Evolutionary conservation across 2,888 invertebrate genomes (phyloP).

Genomic region (Synergus gifuensis): DNA sequence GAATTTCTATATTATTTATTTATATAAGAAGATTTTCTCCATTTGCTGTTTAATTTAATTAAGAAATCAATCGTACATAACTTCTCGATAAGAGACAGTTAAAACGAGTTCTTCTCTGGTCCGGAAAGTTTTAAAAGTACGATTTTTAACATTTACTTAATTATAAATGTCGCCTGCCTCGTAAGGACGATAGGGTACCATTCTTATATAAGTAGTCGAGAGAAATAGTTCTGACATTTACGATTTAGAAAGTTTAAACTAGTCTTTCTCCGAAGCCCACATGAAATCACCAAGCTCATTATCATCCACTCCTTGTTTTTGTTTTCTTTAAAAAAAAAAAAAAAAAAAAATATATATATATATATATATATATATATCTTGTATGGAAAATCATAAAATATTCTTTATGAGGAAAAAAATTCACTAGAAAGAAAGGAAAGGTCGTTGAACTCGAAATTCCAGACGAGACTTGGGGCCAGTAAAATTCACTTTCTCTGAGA

Average conservation of each 20-base stretch:
- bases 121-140: background rate
- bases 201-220: slow-evolving; percentile 50
- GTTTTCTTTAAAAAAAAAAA: too few relatives aligned
- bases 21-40: background rate
- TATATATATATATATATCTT: too few relatives aligned
- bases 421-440: slow-evolving; percentile 54
- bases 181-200: slow-evolving; percentile 49
- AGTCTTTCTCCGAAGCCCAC: slow-evolving; percentile 47
- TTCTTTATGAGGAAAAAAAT: background rate
- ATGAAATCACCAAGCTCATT: slow-evolving; percentile 24
- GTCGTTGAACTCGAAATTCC: slow-evolving; percentile 58
- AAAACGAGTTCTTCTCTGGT: background rate
- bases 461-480: slow-evolving; percentile 43
- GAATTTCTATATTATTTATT: background rate
- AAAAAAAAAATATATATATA: too few relatives aligned
- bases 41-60: background rate
- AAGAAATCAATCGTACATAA: background rate
- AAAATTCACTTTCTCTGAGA: slow-evolving; percentile 61
- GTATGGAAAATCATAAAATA: background rate
- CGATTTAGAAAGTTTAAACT: slow-evolving; percentile 75
- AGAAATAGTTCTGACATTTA: slow-evolving; percentile 71
- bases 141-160: background rate
- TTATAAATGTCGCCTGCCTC: slow-evolving; percentile 37
- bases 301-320: background rate
- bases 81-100: background rate